Evolutionary conservation across 2,888 invertebrate species (phyloP).

Genomic region (Drosophila flavopinicola): DNA sequence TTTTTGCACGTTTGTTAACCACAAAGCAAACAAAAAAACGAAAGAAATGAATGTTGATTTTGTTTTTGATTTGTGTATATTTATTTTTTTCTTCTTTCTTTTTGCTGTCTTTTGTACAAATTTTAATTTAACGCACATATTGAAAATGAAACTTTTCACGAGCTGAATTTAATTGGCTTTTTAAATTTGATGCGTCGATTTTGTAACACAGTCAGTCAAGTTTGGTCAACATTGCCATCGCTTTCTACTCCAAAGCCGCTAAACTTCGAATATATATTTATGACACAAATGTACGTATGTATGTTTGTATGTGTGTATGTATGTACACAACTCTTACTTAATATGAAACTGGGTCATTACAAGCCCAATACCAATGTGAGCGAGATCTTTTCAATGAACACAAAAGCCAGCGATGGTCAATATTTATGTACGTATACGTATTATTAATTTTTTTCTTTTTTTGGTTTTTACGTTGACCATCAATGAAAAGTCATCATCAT

Average conservation of each 20-base stretch:
- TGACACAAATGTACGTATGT: slow-evolving; percentile 54
- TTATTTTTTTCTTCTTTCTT: slow-evolving; percentile 9
- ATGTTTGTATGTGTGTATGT: too few relatives aligned
- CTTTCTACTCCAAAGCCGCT: slow-evolving; percentile 59
- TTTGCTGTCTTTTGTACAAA: slow-evolving; percentile 46
- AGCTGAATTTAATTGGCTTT: slow-evolving; percentile 73
- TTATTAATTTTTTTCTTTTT: slow-evolving; percentile 9
- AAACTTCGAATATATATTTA: slow-evolving; percentile 42
- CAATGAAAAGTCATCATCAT: slow-evolving; percentile 50
- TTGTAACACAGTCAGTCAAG: slow-evolving; percentile 46
- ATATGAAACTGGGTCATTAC: slow-evolving; percentile 73
- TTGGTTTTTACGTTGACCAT: slow-evolving; percentile 36
- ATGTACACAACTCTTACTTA: slow-evolving; percentile 55
- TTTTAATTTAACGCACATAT: slow-evolving; percentile 77
- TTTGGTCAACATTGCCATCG: slow-evolving; percentile 42
- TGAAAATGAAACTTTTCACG: slow-evolving; percentile 74
- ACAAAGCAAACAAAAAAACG: slow-evolving; percentile 13
- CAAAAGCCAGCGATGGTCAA: slow-evolving; percentile 45
- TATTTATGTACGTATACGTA: slow-evolving; percentile 36
- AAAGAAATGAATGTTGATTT: slow-evolving; percentile 32
- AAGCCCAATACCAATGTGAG: slow-evolving; percentile 41
- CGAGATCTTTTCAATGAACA: slow-evolving; percentile 60
- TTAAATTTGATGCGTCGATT: slow-evolving; percentile 55
- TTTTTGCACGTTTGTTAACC: slow-evolving; percentile 68
- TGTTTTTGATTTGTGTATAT: slow-evolving; percentile 15